phyloP scores from a whole-genome alignment of 2,113 vertebrate genomes.

The Marmota flaviventris region DNA sequence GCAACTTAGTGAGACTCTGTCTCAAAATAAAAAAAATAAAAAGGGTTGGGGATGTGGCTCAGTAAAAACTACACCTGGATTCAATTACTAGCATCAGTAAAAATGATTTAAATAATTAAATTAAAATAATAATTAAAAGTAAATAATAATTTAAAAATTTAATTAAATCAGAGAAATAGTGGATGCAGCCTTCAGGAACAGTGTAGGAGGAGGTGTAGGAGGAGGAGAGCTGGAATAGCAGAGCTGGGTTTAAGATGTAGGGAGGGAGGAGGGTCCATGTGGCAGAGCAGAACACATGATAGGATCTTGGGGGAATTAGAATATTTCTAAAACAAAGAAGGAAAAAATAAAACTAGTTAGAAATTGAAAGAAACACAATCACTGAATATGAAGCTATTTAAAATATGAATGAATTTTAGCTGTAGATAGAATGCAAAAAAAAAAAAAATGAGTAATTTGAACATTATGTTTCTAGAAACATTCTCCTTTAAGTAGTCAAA shows the following conservation, averaged over 20 bases:
- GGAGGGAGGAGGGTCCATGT: accelerated
- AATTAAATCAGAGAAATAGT: constrained; percentile 10
- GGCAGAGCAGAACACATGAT: not conserved
- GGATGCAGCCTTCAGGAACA: not conserved
- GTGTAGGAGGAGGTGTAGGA: not conserved
- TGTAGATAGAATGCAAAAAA: not conserved
- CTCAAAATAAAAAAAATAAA: no score
- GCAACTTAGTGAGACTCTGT: no score
- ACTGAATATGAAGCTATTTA: not conserved
- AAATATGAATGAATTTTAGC: not conserved
- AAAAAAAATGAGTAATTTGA: not conserved
- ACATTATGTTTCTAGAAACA: not conserved
- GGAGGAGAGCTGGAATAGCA: accelerated
- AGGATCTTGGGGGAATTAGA: not conserved
- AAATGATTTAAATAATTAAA: not conserved
- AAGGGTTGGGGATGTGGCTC: no score
- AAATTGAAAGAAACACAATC: not conserved
- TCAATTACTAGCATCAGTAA: not conserved
- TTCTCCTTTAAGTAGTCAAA: not conserved
- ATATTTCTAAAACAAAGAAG: not conserved
- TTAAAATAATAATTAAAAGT: no score
- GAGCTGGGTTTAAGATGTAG: not conserved
- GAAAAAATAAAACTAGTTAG: not conserved
- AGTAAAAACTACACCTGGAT: no score
- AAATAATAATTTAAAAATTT: not conserved